These are phyloP conservation scores for Percina caprodes DNA, from an alignment of 2,113 vertebrate genomes.

Conservation along the genomic window DNA sequence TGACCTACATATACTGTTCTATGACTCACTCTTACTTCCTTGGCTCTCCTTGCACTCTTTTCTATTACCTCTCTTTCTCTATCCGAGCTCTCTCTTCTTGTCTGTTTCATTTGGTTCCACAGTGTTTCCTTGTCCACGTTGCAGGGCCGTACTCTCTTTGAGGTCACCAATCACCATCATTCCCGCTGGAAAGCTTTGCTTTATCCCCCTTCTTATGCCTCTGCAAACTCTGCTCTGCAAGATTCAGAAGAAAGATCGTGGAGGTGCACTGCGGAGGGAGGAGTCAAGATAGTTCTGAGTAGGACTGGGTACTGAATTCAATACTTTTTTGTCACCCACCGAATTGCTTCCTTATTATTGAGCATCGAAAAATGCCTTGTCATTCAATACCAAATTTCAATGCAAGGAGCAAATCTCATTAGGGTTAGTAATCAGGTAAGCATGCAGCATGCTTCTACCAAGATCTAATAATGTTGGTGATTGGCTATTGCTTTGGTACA, in stretches of 20 bases:
- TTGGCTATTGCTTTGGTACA: neutral
- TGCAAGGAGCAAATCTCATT: no score
- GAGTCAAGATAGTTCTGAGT: neutral
- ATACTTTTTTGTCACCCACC: no score
- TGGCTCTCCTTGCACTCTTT: slow-evolving; percentile 13
- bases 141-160: slow-evolving; percentile 13
- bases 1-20: slow-evolving; percentile 56
- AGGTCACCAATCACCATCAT: slow-evolving; percentile 46
- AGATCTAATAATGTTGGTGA: no score
- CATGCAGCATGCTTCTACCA: no score
- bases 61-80: slow-evolving; percentile 26
- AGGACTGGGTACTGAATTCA: no score
- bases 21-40: slow-evolving; percentile 29
- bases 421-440: no score
- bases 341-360: no score
- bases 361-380: no score
- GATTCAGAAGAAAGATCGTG: slow-evolving; percentile 11
- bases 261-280: slow-evolving; percentile 4
- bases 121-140: slow-evolving; percentile 28
- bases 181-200: slow-evolving; percentile 26
- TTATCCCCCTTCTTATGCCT: slow-evolving; percentile 13
- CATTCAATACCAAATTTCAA: no score
- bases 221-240: neutral
- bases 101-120: slow-evolving; percentile 49
- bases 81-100: slow-evolving; percentile 9